A percentile compares a stretch with the other conserved stretches of the same genome.
Evolutionary conservation across 2,888 invertebrate genomes (phyloP).

Genomic region (Hypsopygia costalis): DNA sequence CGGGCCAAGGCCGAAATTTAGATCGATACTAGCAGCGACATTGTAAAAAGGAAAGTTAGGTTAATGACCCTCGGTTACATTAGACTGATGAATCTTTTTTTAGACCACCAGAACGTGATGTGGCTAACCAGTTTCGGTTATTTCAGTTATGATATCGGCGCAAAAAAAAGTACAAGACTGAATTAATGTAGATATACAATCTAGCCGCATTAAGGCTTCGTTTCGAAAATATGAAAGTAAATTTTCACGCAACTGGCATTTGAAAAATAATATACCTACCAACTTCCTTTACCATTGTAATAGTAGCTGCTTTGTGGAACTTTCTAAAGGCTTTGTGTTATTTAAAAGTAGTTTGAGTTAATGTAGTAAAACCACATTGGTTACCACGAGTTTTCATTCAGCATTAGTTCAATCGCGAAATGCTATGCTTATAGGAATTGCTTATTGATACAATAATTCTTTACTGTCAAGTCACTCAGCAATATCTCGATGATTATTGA

Average conservation of each 20-base stretch:
- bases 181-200: slow-evolving; percentile 12
- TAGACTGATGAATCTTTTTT: slow-evolving; percentile 60
- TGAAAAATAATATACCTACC: neutral
- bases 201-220: neutral
- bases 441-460: neutral
- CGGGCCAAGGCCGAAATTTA: slow-evolving; percentile 58
- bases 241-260: neutral
- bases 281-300: slow-evolving; percentile 5
- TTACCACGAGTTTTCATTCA: neutral
- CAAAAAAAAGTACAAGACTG: slow-evolving; percentile 31
- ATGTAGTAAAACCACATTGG: slow-evolving; percentile 9
- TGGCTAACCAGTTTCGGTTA: slow-evolving; percentile 40
- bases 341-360: slow-evolving; percentile 12
- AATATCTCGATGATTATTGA: too few species aligned
- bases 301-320: slow-evolving; percentile 11
- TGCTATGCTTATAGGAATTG: neutral
- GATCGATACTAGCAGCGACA: slow-evolving; percentile 51
- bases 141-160: slow-evolving; percentile 33
- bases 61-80: slow-evolving; percentile 57
- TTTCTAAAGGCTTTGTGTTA: slow-evolving; percentile 15
- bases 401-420: neutral
- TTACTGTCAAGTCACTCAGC: too few species aligned
- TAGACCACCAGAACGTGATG: slow-evolving; percentile 52
- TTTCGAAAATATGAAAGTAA: neutral
- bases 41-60: slow-evolving; percentile 71